Evolutionary conservation across 1,140 invertebrate species (phyloP).

Genomic region (Brachionus calyciflorus): DNA sequence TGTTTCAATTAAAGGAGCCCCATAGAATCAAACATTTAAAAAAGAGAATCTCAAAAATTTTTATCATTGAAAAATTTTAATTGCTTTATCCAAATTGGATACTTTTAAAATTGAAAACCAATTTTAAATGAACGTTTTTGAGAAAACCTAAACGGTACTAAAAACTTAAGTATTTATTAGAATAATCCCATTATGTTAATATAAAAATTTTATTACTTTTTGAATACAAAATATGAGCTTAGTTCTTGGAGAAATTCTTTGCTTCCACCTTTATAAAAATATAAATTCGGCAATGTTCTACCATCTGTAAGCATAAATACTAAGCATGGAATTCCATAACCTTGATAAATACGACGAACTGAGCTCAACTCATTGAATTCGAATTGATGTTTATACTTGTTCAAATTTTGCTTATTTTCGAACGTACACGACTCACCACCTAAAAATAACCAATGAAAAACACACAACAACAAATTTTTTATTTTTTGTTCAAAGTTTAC

Average conservation of each 20-base stretch:
- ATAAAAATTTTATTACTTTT: too few species aligned
- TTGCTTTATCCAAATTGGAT: too few species aligned
- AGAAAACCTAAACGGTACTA: too few species aligned
- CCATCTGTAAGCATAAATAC: constrained; percentile 66
- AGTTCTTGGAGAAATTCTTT: constrained; percentile 70
- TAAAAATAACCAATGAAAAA: too few species aligned
- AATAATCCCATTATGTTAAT: too few species aligned
- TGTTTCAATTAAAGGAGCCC: too few species aligned
- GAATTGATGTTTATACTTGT: constrained; percentile 59
- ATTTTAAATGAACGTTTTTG: too few species aligned
- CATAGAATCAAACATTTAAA: too few species aligned
- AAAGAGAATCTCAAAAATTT: not conserved
- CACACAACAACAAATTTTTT: too few species aligned
- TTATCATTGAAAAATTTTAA: constrained; percentile 37
- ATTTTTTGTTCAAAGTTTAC: too few species aligned
- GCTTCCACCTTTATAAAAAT: constrained; percentile 80
- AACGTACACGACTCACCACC: constrained; percentile 3
- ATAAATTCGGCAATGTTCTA: constrained; percentile 72
- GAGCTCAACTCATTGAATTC: constrained; percentile 62
- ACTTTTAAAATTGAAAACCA: too few species aligned
- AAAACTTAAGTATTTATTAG: not conserved
- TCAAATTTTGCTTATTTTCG: constrained; percentile 52
- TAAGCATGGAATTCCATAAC: constrained; percentile 58
- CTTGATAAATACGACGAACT: constrained; percentile 57
- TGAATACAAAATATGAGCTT: constrained; percentile 60